Conservation (phyloP, 2,888 invertebrate genomes). For the Caenorhabditis sinica region DNA sequence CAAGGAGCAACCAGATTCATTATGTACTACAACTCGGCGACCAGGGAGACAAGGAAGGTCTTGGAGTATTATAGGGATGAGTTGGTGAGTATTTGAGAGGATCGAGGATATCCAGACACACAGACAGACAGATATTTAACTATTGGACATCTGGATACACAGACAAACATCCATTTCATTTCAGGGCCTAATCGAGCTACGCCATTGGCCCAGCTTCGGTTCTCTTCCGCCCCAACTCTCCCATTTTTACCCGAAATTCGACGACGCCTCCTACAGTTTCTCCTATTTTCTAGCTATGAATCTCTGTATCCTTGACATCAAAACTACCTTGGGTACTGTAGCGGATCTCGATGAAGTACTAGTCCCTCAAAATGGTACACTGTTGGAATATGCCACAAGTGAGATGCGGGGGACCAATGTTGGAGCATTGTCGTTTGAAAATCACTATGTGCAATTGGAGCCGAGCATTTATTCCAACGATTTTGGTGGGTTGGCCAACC, state of each 20-base stretch:
- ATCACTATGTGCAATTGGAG: slow-evolving; percentile 34
- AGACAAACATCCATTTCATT: no score
- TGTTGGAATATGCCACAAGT: slow-evolving; percentile 37
- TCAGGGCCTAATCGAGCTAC: no score
- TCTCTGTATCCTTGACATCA: slow-evolving; percentile 66
- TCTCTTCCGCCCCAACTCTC: no score
- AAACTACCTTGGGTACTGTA: slow-evolving; percentile 55
- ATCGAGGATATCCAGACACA: no score
- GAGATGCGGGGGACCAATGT: slow-evolving; percentile 29
- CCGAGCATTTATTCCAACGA: slow-evolving; percentile 46
- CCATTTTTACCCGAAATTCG: no score
- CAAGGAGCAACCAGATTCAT: slow-evolving; percentile 69
- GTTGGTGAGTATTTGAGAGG: no score
- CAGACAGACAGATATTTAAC: no score
- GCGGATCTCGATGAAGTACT: slow-evolving; percentile 74
- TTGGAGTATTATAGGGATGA: slow-evolving; percentile 70
- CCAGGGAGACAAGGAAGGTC: slow-evolving; percentile 56
- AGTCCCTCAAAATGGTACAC: slow-evolving; percentile 29
- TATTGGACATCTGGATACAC: no score
- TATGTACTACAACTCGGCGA: slow-evolving; percentile 71
- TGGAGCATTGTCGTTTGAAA: slow-evolving; percentile 35
- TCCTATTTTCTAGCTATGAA: slow-evolving; percentile 71
- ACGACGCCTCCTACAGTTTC: no score
- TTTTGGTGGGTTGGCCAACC: no score
- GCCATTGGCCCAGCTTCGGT: no score